Conservation (phyloP, 2,797 vertebrate genomes). For the Chaetodon trifasciatus region DNA sequence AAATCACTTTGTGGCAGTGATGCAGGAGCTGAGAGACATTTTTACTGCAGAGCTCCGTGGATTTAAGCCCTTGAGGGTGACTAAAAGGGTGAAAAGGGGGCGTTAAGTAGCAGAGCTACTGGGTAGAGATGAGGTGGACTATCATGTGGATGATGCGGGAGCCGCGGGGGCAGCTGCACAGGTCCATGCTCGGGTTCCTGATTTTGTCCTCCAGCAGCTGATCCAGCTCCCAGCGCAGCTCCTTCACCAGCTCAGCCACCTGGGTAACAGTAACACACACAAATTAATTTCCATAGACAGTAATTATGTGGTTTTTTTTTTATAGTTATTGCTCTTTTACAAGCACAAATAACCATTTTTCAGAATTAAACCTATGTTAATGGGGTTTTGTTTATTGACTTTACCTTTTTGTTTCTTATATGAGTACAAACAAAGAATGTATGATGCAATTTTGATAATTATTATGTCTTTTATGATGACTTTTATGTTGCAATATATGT, state of each 20-base stretch:
- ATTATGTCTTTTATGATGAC: neutral
- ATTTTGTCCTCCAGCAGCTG: conserved; percentile 98
- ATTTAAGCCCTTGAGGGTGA: conserved; percentile 32
- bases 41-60: conserved; percentile 26
- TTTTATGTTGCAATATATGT: neutral
- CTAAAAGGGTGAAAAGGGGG: neutral
- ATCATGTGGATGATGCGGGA: conserved; percentile 96
- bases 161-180: conserved; percentile 93
- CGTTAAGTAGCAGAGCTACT: conserved; percentile 75
- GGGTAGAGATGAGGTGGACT: conserved; percentile 95
- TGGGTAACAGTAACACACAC: conserved; percentile 60
- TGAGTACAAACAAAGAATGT: neutral
- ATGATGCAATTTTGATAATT: neutral
- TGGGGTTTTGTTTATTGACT: neutral
- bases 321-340: neutral
- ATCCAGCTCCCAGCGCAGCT: conserved; percentile 95
- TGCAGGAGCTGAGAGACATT: conserved; percentile 32
- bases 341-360: neutral
- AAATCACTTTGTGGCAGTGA: conserved; percentile 38
- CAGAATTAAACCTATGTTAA: neutral
- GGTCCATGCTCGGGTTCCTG: conserved; percentile 93
- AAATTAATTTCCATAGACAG: neutral
- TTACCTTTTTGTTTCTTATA: neutral
- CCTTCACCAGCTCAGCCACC: conserved; percentile 96
- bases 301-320: neutral